A percentile compares a stretch with the other conserved stretches of the same genome.
phyloP scores from a whole-genome alignment of 1,140 invertebrate genomes.

The Drosophila baimaii region DNA sequence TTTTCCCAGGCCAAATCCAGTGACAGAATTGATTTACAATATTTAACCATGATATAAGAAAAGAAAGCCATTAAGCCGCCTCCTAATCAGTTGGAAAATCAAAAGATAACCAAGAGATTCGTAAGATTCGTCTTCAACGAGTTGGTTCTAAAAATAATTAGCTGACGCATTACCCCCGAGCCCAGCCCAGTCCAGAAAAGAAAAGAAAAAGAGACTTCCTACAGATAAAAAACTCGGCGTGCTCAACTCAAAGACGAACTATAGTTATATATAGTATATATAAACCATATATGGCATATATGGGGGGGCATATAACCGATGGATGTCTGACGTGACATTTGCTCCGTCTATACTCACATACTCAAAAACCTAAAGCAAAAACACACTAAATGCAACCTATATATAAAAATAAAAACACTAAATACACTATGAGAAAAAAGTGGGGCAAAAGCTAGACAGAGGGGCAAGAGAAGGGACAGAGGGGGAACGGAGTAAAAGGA shows the following conservation, averaged over 20 bases:
- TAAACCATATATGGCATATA: constrained; percentile 23
- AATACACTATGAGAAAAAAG: constrained; percentile 28
- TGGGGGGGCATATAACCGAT: constrained; percentile 35
- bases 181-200: too few relatives aligned
- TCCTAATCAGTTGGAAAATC: not conserved
- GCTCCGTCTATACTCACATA: constrained; percentile 40
- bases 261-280: not conserved
- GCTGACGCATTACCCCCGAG: not conserved
- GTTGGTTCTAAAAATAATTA: constrained; percentile 6
- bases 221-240: constrained; percentile 16
- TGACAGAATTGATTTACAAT: too few relatives aligned
- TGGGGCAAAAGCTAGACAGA: constrained; percentile 1
- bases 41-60: not conserved
- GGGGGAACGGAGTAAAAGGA: too few relatives aligned
- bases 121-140: too few relatives aligned
- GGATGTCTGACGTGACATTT: constrained; percentile 45
- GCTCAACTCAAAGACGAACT: constrained; percentile 13
- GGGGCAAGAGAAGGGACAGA: not conserved
- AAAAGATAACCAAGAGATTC: not conserved
- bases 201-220: not conserved
- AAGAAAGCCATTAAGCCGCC: not conserved
- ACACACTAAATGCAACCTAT: constrained; percentile 9
- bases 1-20: too few relatives aligned
- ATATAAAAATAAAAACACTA: constrained; percentile 1
- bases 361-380: constrained; percentile 9